A percentile compares a stretch with the other conserved stretches of the same genome.
These are phyloP conservation scores for Sebastes hubbsi DNA, from an alignment of 2,797 vertebrate species.

Conservation along the genomic window DNA sequence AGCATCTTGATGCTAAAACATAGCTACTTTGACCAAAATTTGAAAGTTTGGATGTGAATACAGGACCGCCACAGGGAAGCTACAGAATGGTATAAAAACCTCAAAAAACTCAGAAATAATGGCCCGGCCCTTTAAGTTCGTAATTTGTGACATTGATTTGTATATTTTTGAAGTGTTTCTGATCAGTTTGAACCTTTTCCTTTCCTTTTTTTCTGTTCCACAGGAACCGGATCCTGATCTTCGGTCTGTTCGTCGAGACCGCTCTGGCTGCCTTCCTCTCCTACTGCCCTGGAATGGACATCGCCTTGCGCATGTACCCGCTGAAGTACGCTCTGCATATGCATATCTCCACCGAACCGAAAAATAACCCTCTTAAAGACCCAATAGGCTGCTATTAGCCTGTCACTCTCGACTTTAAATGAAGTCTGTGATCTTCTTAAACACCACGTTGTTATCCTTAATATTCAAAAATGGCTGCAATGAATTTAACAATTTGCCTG, in stretches of 20 bases:
- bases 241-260: conserved; percentile 91
- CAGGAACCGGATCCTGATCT: conserved; percentile 93
- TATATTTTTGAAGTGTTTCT: background rate
- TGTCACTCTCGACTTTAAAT: conserved; percentile 58
- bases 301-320: conserved; percentile 94
- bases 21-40: background rate
- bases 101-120: background rate
- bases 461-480: conserved; percentile 56
- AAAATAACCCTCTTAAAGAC: conserved; percentile 66
- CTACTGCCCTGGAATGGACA: conserved; percentile 93
- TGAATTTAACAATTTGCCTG: conserved; percentile 51
- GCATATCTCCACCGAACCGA: conserved; percentile 55
- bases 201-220: background rate
- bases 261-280: conserved; percentile 92
- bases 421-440: conserved; percentile 62
- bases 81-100: background rate
- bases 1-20: background rate
- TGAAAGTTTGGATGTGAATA: background rate
- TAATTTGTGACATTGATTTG: background rate
- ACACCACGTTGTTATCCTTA: conserved; percentile 53
- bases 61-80: background rate
- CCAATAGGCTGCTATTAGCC: conserved; percentile 62
- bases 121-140: background rate
- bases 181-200: background rate
- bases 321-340: conserved; percentile 82